Evolutionary conservation across 2,797 vertebrate species (phyloP).

Genomic region (Rhinichthys osculus): DNA sequence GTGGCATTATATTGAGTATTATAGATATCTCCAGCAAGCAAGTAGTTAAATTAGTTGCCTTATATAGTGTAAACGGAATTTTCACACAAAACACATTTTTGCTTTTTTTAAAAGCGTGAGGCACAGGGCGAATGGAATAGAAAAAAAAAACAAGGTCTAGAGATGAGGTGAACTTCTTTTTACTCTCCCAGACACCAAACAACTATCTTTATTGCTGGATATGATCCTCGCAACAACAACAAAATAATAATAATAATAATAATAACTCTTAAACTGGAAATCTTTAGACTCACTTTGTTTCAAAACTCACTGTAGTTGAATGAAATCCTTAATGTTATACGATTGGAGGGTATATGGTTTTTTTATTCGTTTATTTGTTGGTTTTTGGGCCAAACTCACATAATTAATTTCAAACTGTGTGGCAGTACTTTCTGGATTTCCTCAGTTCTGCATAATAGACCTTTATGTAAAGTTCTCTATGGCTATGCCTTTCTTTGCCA

Average conservation of each 20-base stretch:
- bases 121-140: neutral
- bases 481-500: neutral
- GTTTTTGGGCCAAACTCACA: neutral
- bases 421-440: neutral
- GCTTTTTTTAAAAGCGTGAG: neutral
- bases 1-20: neutral
- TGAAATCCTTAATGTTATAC: neutral
- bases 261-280: neutral
- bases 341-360: neutral
- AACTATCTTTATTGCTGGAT: neutral
- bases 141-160: neutral
- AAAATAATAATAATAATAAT: too few species aligned
- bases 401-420: neutral
- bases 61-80: too few species aligned
- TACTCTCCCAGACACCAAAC: neutral
- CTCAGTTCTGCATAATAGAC: neutral
- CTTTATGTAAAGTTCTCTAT: neutral
- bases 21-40: neutral
- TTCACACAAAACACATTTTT: neutral
- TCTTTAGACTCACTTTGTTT: neutral
- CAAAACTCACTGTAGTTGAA: neutral
- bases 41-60: neutral
- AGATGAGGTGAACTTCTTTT: neutral
- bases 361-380: neutral
- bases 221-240: neutral